Conservation (phyloP, 1,140 invertebrate species). For the Halictus rubicundus region DNA sequence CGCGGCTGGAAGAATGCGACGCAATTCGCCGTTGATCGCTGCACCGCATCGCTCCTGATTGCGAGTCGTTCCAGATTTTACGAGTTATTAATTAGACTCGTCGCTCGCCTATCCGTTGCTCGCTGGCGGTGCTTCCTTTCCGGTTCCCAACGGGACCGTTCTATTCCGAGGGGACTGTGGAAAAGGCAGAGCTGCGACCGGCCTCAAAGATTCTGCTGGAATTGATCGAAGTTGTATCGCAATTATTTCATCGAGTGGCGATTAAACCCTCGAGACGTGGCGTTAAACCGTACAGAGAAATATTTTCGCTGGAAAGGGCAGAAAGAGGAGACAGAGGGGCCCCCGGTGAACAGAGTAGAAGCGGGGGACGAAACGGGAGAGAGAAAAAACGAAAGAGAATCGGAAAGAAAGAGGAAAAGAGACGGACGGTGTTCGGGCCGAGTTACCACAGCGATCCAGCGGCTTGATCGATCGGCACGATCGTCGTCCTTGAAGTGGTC, state of each 20-base stretch:
- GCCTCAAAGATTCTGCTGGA: slow-evolving; percentile 18
- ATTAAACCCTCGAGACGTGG: too few relatives aligned
- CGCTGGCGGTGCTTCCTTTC: background rate
- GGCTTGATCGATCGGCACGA: slow-evolving; percentile 59
- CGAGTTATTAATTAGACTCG: background rate
- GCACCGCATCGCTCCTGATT: slow-evolving; percentile 8
- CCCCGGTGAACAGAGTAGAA: background rate
- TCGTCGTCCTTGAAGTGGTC: slow-evolving; percentile 74
- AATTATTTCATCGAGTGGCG: too few relatives aligned
- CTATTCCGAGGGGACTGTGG: background rate
- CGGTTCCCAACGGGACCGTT: slow-evolving; percentile 9
- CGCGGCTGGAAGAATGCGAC: slow-evolving; percentile 26
- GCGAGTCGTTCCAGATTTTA: background rate
- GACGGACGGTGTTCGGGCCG: slow-evolving; percentile 48
- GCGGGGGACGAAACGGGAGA: background rate
- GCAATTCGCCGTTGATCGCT: slow-evolving; percentile 34
- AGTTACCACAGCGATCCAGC: slow-evolving; percentile 56
- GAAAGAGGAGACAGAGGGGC: too few relatives aligned
- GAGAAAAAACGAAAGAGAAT: background rate
- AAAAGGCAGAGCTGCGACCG: background rate
- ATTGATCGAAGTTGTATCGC: too few relatives aligned
- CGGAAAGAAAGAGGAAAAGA: background rate
- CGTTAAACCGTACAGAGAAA: too few relatives aligned
- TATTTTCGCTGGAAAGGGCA: too few relatives aligned
- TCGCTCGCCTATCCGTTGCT: too few relatives aligned